Evolutionary conservation across 2,888 invertebrate genomes (phyloP), one percentile per base, ranked within the genome.

Genomic region (Ashinkailepas kermadecensis): DNA sequence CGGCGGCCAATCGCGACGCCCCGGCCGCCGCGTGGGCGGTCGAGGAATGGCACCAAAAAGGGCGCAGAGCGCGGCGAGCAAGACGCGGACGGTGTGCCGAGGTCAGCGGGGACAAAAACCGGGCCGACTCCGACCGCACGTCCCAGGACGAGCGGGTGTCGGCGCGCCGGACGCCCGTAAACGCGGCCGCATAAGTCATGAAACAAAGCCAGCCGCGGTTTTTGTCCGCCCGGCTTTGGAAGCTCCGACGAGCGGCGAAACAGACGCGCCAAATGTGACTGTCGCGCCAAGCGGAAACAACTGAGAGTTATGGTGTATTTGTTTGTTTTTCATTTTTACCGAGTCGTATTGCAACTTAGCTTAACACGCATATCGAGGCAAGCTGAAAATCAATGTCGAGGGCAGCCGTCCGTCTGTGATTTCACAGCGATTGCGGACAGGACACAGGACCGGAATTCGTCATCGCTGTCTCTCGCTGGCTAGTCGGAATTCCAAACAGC

Each of bases 21-120:
- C 57, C 21, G 78, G 78, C 78, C n/a, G n/a, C 79, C 15, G 23
- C 57, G 65, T 65, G 65, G 65, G 65, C n/a, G 65, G 65, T 23
- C n/a, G 10, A n/a, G 65, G 65, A 65, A 65, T 65, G 65, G 65
- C 65, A 23, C 65, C 65, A 65, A 65, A 65, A 65, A 65, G n/a
- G 8, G 65, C 39, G 39, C 39, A 39, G 39, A 39, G 4, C 39
- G 39, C 39, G 39, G 39, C 39, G 39, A 39, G 39, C 39, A 39
- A 39, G 39, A 39, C 62, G 62, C 62, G 18, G 62, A 18, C 62
- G 62, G 15, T 12, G 23, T 18, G n/a, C 23, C 65, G 65, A 65
- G 65, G 65, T 23, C 65, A 65, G 10, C 23, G 8, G 10, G 23
- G 7, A 12, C 65, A 65, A 65, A 65, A 65, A 65, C 23, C 23